Percentiles rank a stretch among this genome's conserved stretches.
Conservation (phyloP, 2,888 invertebrate species). For the Furcula furcula region DNA sequence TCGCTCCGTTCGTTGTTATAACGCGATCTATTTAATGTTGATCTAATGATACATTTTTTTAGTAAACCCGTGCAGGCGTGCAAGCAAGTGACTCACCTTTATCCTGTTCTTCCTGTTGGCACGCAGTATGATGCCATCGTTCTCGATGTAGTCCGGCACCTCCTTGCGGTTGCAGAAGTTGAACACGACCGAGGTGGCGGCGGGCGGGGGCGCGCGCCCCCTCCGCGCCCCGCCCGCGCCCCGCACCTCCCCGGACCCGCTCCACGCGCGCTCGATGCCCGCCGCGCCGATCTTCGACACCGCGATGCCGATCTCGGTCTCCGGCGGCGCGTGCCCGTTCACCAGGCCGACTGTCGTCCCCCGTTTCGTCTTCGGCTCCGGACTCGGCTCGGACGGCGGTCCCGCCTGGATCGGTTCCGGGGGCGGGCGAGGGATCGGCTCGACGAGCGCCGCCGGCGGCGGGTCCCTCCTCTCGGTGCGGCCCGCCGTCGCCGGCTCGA, state of each 20-base stretch:
- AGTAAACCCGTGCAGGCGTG: too few relatives aligned
- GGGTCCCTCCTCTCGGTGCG: too few relatives aligned
- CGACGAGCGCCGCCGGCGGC: constrained; percentile 25
- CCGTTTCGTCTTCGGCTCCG: constrained; percentile 9
- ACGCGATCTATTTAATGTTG: too few relatives aligned
- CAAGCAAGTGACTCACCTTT: constrained; percentile 86
- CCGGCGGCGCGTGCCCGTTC: constrained; percentile 40
- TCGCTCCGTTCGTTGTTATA: too few relatives aligned
- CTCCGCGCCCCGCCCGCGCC: constrained; percentile 27
- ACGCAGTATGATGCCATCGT: constrained; percentile 90
- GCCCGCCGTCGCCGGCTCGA: too few relatives aligned
- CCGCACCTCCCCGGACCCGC: constrained; percentile 42
- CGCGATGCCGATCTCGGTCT: constrained; percentile 19
- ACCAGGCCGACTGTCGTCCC: constrained; percentile 17
- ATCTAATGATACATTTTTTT: too few relatives aligned
- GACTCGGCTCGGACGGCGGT: constrained; percentile 20
- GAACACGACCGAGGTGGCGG: constrained; percentile 90
- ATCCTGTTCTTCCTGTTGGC: constrained; percentile 85
- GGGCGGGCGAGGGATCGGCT: constrained; percentile 23
- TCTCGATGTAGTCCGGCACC: constrained; percentile 95
- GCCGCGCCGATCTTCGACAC: constrained; percentile 51
- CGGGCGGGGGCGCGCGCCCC: constrained; percentile 47
- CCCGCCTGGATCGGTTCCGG: constrained; percentile 27
- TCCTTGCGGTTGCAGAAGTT: constrained; percentile 93
- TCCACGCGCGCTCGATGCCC: constrained; percentile 64